Base-by-base conservation (phyloP, 2,888 invertebrate genomes). In the Acrobasis consociella region DNA sequence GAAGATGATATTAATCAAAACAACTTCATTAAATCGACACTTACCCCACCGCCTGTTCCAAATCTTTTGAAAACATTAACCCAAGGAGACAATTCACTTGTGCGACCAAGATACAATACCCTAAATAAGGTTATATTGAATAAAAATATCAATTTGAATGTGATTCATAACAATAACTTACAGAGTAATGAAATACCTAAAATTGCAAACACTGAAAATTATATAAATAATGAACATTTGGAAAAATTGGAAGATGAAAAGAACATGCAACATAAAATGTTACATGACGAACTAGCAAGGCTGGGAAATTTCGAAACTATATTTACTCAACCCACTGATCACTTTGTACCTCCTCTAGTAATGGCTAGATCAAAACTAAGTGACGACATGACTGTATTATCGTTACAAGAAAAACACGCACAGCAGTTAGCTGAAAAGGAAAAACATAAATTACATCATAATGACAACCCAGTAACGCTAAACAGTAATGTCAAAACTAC, bases 301-400 rank as follows among this genome's bases (percentile, higher is more conserved):
- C 80, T 85, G 58, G 90, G 88, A n/a, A 90, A 87, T 65, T 80
- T 87, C 60, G 90, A 92, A 73, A 90, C 84, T 53, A 90, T 93
- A 73, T 93, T 91, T 70, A 91, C 88, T 9, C 93, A 91, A 71
- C 88, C 92, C 2, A 87, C 92, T 10, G 93, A 93, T 69, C 93
- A 93, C 69, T 93, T 93, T 70, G 84, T 93, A 37, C 93, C 93
- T 5, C 93, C 93, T 5, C 70, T 93, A 38, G 93, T 93, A 2
- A 93, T 93, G 90, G 93, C 93, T 37, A 93, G 92, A 69, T 87
- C 93, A 59, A 93, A 87, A 79, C 80, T 91, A 37, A 89, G 88
- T 68, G 86, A 93, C 65, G 93, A 93, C 62, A 92, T 93, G 93
- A 91, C 85, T 38, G 91, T 92, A 55, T 76, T 93, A 66, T 91